Evolutionary conservation across 1,140 invertebrate genomes (phyloP).

Genomic region (Zaprionus kolodkinae): DNA sequence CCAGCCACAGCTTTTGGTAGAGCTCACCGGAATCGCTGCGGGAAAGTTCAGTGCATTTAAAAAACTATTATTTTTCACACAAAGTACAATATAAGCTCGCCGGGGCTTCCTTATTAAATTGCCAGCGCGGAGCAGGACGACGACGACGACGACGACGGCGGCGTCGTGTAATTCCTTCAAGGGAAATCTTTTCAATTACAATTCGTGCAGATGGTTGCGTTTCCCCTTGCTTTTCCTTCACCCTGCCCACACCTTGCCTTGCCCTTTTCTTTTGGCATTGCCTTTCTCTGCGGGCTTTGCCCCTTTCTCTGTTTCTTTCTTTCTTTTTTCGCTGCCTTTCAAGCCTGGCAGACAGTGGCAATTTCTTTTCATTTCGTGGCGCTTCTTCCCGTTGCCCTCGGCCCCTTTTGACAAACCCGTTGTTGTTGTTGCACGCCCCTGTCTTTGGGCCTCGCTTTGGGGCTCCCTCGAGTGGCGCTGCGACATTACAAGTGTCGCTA

Average conservation of each 20-base stretch:
- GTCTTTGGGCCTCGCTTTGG: conserved; percentile 21
- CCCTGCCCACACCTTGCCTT: conserved; percentile 7
- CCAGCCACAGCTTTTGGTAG: not conserved
- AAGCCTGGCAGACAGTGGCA: conserved; percentile 70
- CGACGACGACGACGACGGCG: conserved; percentile 10
- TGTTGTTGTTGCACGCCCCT: conserved; percentile 46
- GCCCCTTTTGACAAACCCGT: conserved; percentile 76
- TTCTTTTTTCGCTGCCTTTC: conserved; percentile 40
- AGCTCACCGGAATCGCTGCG: conserved; percentile 1
- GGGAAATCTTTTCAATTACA: conserved; percentile 82
- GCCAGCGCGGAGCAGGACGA: conserved; percentile 43
- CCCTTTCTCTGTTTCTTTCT: conserved; percentile 26
- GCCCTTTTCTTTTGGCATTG: conserved; percentile 21
- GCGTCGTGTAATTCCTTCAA: conserved; percentile 73
- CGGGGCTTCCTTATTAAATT: conserved; percentile 80
- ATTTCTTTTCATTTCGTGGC: conserved; percentile 78
- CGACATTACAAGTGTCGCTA: conserved; percentile 69
- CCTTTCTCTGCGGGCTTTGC: conserved; percentile 15
- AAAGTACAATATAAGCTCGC: conserved; percentile 81
- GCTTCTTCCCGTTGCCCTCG: conserved; percentile 42
- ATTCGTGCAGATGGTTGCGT: conserved; percentile 81
- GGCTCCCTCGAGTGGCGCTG: conserved; percentile 71
- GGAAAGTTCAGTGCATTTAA: conserved; percentile 66
- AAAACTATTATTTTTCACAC: conserved; percentile 81
- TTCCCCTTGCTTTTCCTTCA: conserved; percentile 52